Evolutionary conservation across 2,113 vertebrate species (phyloP).

Genomic region (Diglossa brunneiventris): DNA sequence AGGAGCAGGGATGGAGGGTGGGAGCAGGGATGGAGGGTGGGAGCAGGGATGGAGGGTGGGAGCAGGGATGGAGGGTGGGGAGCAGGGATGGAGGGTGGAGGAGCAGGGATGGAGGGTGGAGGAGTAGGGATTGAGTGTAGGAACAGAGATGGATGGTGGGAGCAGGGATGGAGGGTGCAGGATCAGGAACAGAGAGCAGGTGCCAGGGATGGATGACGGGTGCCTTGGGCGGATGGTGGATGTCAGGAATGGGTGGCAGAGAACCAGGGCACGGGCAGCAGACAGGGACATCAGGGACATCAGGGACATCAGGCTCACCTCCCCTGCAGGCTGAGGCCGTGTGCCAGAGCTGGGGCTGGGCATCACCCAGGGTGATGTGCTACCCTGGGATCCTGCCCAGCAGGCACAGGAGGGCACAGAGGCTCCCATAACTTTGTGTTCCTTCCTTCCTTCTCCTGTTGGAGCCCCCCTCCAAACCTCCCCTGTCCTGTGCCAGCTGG

Average conservation of each 20-base stretch:
- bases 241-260: neutral
- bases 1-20: no score
- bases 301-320: neutral
- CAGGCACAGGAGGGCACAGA: neutral
- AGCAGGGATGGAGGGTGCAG: no score
- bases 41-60: neutral
- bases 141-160: neutral
- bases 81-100: neutral
- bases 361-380: neutral
- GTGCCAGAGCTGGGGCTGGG: neutral
- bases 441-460: neutral
- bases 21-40: neutral
- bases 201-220: neutral
- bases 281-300: neutral
- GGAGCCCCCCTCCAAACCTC: rapidly evolving
- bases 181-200: no score
- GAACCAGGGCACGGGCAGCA: neutral
- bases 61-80: neutral
- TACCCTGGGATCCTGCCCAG: neutral
- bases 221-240: neutral
- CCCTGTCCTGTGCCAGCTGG: neutral
- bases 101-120: no score
- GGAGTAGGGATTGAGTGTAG: neutral
- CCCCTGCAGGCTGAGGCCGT: neutral
- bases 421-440: neutral